Conservation (phyloP, 1,140 invertebrate genomes). For the Drosophila lowei region DNA sequence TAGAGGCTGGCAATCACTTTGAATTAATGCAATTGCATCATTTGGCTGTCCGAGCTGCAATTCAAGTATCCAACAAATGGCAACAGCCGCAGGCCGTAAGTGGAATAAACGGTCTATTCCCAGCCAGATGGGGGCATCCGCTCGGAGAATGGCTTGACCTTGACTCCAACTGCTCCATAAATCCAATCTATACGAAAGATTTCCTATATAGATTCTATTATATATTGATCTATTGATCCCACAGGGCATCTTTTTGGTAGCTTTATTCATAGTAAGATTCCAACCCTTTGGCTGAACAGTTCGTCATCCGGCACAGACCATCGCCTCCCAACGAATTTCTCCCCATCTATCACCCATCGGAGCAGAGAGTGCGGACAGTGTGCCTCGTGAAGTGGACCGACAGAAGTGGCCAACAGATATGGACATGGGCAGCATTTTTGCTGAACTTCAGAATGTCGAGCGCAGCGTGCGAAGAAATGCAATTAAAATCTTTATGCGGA, state of each 20-base stretch:
- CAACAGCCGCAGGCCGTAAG: slow-evolving; percentile 16
- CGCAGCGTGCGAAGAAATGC: slow-evolving; percentile 44
- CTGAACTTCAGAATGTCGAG: slow-evolving; percentile 5
- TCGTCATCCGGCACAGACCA: too few species aligned
- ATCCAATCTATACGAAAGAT: not conserved
- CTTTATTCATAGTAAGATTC: too few species aligned
- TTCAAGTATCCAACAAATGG: slow-evolving; percentile 34
- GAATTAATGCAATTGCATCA: slow-evolving; percentile 61
- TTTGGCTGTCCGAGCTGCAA: slow-evolving; percentile 32
- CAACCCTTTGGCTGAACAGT: too few species aligned
- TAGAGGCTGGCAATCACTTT: slow-evolving; percentile 32
- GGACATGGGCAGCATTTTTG: slow-evolving; percentile 34
- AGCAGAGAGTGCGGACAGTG: slow-evolving; percentile 12
- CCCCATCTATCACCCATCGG: slow-evolving; percentile 27
- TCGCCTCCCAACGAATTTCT: slow-evolving; percentile 34
- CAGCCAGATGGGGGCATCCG: slow-evolving; percentile 17
- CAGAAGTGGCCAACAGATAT: slow-evolving; percentile 39
- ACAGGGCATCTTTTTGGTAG: too few species aligned
- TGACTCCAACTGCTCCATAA: slow-evolving; percentile 10
- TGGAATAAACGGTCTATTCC: slow-evolving; percentile 26
- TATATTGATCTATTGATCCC: too few species aligned
- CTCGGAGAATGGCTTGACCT: slow-evolving; percentile 27
- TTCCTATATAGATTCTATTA: too few species aligned
- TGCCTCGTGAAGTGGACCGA: too few species aligned
- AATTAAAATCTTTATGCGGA: slow-evolving; percentile 50